These are phyloP conservation scores for Astropecten irregularis DNA, from an alignment of 53 echinoderm and acorn worm genomes.

Conservation along the genomic window DNA sequence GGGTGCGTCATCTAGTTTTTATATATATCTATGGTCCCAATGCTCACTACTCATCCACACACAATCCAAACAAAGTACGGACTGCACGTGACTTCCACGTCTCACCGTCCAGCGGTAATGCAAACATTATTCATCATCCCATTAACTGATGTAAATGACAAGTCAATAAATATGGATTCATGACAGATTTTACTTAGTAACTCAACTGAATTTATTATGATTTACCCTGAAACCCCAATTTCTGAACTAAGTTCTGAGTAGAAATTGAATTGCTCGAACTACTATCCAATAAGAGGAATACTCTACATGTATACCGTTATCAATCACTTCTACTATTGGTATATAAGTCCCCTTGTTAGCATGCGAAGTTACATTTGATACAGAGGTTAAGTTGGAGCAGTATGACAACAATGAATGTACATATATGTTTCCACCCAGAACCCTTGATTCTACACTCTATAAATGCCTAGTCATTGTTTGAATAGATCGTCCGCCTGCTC, in stretches of 20 bases:
- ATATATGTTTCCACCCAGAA: not conserved
- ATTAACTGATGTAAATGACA: not conserved
- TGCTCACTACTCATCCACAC: slow-evolving; percentile 54
- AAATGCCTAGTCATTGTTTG: too few relatives aligned
- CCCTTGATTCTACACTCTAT: not conserved
- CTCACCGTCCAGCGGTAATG: slow-evolving; percentile 58
- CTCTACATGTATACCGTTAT: not conserved
- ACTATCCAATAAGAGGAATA: not conserved
- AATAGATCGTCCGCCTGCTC: too few relatives aligned
- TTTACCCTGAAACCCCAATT: not conserved
- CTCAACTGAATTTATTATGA: slow-evolving; percentile 9
- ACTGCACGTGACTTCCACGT: slow-evolving; percentile 45
- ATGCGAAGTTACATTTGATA: not conserved
- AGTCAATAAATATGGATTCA: slow-evolving; percentile 22
- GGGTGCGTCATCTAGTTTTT: too few relatives aligned
- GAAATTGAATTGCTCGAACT: not conserved
- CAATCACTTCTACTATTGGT: not conserved
- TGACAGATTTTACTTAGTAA: slow-evolving; percentile 27
- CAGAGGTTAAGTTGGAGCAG: not conserved
- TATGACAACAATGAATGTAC: not conserved
- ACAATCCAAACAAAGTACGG: slow-evolving; percentile 57
- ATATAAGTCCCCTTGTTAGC: not conserved
- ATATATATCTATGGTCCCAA: too few relatives aligned
- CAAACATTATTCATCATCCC: slow-evolving; percentile 26
- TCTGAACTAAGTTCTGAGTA: not conserved